Evolutionary conservation across 2,797 vertebrate species (phyloP).

Genomic region (Thripadectes ignobilis): DNA sequence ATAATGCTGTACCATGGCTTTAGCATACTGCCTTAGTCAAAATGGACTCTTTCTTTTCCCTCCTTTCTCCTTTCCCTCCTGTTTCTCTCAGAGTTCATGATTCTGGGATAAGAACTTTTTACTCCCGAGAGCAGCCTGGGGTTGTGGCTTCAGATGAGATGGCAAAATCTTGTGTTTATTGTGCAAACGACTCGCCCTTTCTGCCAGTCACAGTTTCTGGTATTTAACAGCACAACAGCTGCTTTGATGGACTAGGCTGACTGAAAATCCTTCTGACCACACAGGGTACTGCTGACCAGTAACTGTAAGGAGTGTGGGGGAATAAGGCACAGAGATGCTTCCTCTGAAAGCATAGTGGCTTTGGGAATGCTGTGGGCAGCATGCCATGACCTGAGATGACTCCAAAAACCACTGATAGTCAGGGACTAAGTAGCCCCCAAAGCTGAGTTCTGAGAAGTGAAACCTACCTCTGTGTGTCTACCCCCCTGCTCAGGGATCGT

Average conservation of each 20-base stretch:
- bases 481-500: not conserved
- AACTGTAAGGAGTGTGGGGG: not conserved
- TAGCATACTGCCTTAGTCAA: not conserved
- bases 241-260: not conserved
- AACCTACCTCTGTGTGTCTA: not conserved
- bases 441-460: not conserved
- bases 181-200: not conserved
- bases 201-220: not conserved
- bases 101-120: not conserved
- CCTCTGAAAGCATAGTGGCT: not conserved
- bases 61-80: not conserved
- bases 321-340: not conserved
- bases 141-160: not conserved
- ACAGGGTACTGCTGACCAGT: not conserved
- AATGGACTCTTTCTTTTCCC: not conserved
- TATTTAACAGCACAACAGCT: not conserved
- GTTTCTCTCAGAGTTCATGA: not conserved
- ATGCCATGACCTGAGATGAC: not conserved
- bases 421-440: too few species aligned
- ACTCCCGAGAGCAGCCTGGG: accelerated
- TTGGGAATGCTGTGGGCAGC: not conserved
- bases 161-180: not conserved
- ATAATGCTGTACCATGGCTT: not conserved
- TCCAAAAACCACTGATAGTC: not conserved
- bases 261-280: not conserved